Percentiles rank a stretch among this genome's conserved stretches.
phyloP scores from a whole-genome alignment of 1,140 invertebrate genomes.

The Rhyacophila brunnea region DNA sequence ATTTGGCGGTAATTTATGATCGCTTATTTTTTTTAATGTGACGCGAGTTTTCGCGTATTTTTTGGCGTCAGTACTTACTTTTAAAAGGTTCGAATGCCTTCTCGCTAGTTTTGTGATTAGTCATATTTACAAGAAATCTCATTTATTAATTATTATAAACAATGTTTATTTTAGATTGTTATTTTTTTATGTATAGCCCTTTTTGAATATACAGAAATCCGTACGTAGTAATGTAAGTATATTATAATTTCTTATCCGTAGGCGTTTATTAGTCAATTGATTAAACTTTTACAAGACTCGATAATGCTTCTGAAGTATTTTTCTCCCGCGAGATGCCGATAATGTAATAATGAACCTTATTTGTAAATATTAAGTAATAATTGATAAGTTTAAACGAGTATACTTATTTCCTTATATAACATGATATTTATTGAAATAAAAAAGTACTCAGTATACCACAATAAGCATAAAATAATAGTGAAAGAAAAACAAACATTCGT shows the following conservation, averaged over 20 bases:
- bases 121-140: conserved; percentile 9
- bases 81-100: conserved; percentile 19
- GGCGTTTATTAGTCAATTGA: conserved; percentile 36
- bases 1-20: conserved; percentile 24
- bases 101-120: conserved; percentile 30
- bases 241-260: conserved; percentile 21
- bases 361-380: conserved; percentile 32
- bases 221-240: conserved; percentile 29
- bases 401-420: conserved; percentile 35
- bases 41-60: not conserved
- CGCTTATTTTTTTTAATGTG: conserved; percentile 7
- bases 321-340: conserved; percentile 36
- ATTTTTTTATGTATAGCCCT: conserved; percentile 29
- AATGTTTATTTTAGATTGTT: conserved; percentile 10
- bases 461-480: conserved; percentile 30
- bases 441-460: conserved; percentile 34
- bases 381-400: conserved; percentile 33
- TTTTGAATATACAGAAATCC: conserved; percentile 28
- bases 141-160: not conserved
- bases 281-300: conserved; percentile 35
- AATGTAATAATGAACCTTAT: conserved; percentile 33
- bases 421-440: conserved; percentile 36
- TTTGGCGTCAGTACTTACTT: conserved; percentile 32
- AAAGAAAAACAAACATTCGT: conserved; percentile 33
- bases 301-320: conserved; percentile 33